A percentile compares a stretch with the other conserved stretches of the same genome.
Evolutionary conservation across 2,888 invertebrate species (phyloP).

Genomic region (Cryptocheilus praepositus): DNA sequence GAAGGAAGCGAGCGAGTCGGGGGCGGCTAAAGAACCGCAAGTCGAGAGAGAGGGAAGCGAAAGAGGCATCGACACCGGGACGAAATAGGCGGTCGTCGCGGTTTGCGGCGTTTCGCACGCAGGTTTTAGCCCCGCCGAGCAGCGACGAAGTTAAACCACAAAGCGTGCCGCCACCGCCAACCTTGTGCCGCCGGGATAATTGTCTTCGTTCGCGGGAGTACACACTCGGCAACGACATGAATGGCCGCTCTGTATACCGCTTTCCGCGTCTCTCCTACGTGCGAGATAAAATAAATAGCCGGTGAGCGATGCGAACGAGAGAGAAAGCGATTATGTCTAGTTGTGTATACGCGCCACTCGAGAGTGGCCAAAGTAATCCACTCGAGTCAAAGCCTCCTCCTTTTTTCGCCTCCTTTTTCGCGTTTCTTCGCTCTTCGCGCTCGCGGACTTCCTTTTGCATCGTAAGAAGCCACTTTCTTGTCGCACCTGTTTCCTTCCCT

Average conservation of each 20-base stretch:
- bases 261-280: too few species aligned
- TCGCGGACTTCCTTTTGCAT: too few species aligned
- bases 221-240: conserved; percentile 42
- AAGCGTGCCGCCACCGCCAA: conserved; percentile 43
- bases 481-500: too few species aligned
- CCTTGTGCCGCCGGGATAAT: conserved; percentile 47
- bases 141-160: conserved; percentile 21
- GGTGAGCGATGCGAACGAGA: too few species aligned
- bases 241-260: too few species aligned
- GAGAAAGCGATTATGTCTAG: not conserved
- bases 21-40: not conserved
- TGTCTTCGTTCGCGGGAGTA: conserved; percentile 51
- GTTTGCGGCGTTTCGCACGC: conserved; percentile 4
- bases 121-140: too few species aligned
- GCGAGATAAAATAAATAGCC: conserved; percentile 3
- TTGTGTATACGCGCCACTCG: conserved; percentile 7
- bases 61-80: not conserved
- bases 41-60: conserved; percentile 7
- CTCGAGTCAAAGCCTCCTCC: conserved; percentile 44
- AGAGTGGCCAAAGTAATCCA: conserved; percentile 51
- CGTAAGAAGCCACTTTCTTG: too few species aligned
- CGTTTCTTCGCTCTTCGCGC: not conserved
- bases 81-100: conserved; percentile 1
- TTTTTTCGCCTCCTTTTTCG: conserved; percentile 21
- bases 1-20: not conserved